Conservation (phyloP, 1,140 invertebrate species). For the Drosophila paulistorum region DNA sequence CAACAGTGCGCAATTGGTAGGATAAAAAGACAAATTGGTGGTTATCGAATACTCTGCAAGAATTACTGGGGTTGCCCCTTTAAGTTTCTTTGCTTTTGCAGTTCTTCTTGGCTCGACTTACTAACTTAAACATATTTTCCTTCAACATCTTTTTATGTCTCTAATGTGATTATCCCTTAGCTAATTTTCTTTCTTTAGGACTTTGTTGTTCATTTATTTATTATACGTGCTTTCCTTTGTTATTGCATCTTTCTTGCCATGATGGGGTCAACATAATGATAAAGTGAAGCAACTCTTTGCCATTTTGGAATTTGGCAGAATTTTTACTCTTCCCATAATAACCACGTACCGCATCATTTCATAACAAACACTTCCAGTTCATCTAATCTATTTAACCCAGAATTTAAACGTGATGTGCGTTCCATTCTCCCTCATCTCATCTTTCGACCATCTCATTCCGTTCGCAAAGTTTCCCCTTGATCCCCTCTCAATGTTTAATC, state of each 20-base stretch:
- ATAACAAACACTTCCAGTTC: conserved; percentile 80
- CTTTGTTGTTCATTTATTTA: too few species aligned
- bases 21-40: neutral
- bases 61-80: too few species aligned
- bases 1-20: conserved; percentile 46
- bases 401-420: conserved; percentile 78
- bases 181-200: too few species aligned
- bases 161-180: too few species aligned
- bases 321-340: neutral
- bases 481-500: conserved; percentile 71
- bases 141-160: too few species aligned
- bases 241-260: too few species aligned
- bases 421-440: conserved; percentile 17
- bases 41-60: conserved; percentile 11
- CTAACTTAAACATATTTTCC: too few species aligned
- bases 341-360: conserved; percentile 72
- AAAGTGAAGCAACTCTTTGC: conserved; percentile 4
- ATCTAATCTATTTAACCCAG: conserved; percentile 81
- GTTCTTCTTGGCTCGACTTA: too few species aligned
- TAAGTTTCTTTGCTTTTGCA: too few species aligned
- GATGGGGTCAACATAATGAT: neutral
- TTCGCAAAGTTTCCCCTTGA: neutral
- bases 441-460: neutral
- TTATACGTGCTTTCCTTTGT: too few species aligned
- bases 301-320: too few species aligned